Conservation (phyloP, 2,888 invertebrate genomes). For the Archaeoteleia sp. region DNA sequence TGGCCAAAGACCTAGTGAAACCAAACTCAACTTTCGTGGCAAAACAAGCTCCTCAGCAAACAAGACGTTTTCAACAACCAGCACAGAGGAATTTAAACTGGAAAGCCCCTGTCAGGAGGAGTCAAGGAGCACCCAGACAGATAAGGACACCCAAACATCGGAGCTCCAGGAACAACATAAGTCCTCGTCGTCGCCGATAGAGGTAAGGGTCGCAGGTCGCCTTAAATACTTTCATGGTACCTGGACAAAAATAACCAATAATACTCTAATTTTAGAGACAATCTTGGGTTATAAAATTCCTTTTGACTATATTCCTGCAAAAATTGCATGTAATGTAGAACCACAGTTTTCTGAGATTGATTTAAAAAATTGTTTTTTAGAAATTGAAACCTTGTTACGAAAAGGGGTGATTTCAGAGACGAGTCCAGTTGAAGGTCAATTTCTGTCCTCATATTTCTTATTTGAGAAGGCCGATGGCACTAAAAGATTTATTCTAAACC, state of each 20-base stretch:
- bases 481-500: conserved; percentile 24
- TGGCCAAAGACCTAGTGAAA: conserved; percentile 11
- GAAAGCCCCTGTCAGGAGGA: conserved; percentile 13
- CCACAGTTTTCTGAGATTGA: neutral
- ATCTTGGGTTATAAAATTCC: conserved; percentile 18
- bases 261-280: conserved; percentile 3
- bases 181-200: conserved; percentile 6
- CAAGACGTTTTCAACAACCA: neutral
- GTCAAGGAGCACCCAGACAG: neutral
- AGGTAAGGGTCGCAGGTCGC: conserved; percentile 11
- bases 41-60: neutral
- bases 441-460: conserved; percentile 18
- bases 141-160: neutral
- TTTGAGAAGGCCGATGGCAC: conserved; percentile 3
- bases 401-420: conserved; percentile 9
- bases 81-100: conserved; percentile 21
- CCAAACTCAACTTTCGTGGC: too few relatives aligned
- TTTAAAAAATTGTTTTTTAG: neutral
- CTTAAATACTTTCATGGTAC: conserved; percentile 3
- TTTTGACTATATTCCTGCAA: conserved; percentile 7
- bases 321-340: neutral
- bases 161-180: too few relatives aligned
- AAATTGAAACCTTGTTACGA: conserved; percentile 7
- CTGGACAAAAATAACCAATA: conserved; percentile 10
- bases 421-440: conserved; percentile 10